These are phyloP conservation scores for Apodemia mormo DNA, from an alignment of 2,888 invertebrate species.

Conservation along the genomic window DNA sequence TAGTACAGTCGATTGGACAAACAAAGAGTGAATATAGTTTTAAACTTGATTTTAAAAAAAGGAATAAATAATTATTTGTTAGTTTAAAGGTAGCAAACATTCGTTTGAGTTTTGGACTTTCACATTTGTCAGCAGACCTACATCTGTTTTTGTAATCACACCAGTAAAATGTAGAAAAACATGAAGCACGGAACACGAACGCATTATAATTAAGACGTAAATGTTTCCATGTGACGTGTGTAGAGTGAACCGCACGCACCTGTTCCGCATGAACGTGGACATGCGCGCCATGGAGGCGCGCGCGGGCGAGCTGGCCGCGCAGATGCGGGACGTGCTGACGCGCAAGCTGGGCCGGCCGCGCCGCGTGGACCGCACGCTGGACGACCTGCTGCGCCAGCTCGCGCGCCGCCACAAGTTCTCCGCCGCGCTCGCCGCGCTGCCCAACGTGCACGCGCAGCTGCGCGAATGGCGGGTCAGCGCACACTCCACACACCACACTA, in stretches of 20 bases:
- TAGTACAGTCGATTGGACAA: too few species aligned
- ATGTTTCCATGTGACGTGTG: constrained; percentile 7
- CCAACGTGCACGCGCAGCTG: constrained; percentile 57
- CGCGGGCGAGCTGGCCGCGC: constrained; percentile 79
- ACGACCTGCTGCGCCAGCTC: constrained; percentile 66
- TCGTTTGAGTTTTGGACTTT: too few species aligned
- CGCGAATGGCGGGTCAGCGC: constrained; percentile 59
- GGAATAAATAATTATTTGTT: too few species aligned
- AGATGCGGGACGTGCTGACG: constrained; percentile 68
- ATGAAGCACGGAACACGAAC: too few species aligned
- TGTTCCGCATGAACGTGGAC: constrained; percentile 87
- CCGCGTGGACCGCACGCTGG: constrained; percentile 64
- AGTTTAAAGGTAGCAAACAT: too few species aligned
- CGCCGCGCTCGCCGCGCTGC: constrained; percentile 50
- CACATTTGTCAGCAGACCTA: too few species aligned
- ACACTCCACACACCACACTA: neutral
- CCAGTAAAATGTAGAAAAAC: too few species aligned
- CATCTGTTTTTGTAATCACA: too few species aligned
- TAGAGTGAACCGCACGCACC: constrained; percentile 85
- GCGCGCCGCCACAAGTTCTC: constrained; percentile 69
- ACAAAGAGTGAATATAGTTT: too few species aligned
- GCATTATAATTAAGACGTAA: neutral
- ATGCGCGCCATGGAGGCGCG: constrained; percentile 84
- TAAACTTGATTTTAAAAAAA: too few species aligned
- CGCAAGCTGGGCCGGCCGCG: constrained; percentile 68